Evolutionary conservation across 1,140 invertebrate species (phyloP), one percentile per base, ranked within the genome.

Genomic region (Carposina sasakii): DNA sequence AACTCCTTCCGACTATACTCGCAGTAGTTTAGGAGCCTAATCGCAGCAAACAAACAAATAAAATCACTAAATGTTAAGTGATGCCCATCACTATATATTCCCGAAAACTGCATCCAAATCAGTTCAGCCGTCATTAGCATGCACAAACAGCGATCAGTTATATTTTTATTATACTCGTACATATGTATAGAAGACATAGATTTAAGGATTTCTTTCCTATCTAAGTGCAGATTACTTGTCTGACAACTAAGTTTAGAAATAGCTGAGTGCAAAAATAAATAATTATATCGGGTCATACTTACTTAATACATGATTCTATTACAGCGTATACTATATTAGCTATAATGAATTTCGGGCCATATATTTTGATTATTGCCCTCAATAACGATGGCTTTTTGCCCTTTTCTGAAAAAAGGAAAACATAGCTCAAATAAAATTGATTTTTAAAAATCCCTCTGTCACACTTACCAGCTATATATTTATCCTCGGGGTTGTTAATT

Each of bases 351-450:
- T 57, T 63, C 3, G 53, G 20, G 2, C 81, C 76, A 44, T 82
- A 63, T 16, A 74, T 52, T n/a, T 51, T 64, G 9, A 71, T 26
- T 20, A 85, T 67, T 1, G 75, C 64, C 36, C 58, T 54, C 1
- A 82, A 34, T 0, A 85, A 49, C 0, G 78, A 81, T 0, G 78
- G 76, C 22, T 72, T 67, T 15, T 65, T 63, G 19, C 51, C 66
- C 45, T 66, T 71, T 19, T 64, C 67, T 75, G 67, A 40, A 68
- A 73, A 34, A 39, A 37, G 39, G 21, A 41, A 34, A 20, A 41
- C 15, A 10, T 33, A 20, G 17, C 6, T 13, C 16, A 43, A 36
- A 44, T 19, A 19, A 21, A 41, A 10, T 15, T 22, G 39, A 15
- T 4, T 42, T 42, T 42, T 28, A 28, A 6, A 6, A 28, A 28